Evolutionary conservation across 2,113 vertebrate genomes (phyloP), one percentile per base, ranked within the genome.

Genomic region (Scartelaos histophorus): DNA sequence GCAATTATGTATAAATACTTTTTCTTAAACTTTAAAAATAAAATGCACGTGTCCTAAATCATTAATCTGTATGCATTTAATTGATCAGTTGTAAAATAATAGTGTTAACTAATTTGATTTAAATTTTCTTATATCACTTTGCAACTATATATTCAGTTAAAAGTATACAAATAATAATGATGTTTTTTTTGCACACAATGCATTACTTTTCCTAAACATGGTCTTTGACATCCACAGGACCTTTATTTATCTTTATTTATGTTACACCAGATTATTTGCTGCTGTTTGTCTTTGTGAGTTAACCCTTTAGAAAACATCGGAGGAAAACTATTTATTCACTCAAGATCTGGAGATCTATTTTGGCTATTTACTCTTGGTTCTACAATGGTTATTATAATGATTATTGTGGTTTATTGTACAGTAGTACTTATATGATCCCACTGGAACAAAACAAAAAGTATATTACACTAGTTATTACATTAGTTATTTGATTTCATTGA

Each of bases 361-460:
- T 66, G 3, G 43, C 65, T 66, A 7, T 66, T 34, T 35, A 45
- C 38, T 56, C 46, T 66, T 58, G 22, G 6, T 46, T 76, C 68
- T 54, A 29, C 35, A 45, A 64, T 15, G 46, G 22, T 17, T 21
- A 29, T 22, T 49, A 7, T 22, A 62, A 29, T 13, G 74, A 13
- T n/a, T 38, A 64, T 64, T 17, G 17, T 43, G 34, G 61, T 13
- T 43, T 43, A 12, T 19, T 64, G 60, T 57, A 58, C 47, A 43
- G 47, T 7, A 45, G 22, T 21, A 47, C n/a, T 71, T 64, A 58
- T 12, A 19, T 29, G 21, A 57, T 70, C 21, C 61, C 46, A 47
- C 22, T 17, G 16, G 17, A 51, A 16, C 17, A 5, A 19, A 51
- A 51, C 16, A 17, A 16, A n/a, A 51, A 4, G 4, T 6, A 19